Base-by-base conservation (phyloP, 1,140 invertebrate genomes). In the Drosophila triauraria region DNA sequence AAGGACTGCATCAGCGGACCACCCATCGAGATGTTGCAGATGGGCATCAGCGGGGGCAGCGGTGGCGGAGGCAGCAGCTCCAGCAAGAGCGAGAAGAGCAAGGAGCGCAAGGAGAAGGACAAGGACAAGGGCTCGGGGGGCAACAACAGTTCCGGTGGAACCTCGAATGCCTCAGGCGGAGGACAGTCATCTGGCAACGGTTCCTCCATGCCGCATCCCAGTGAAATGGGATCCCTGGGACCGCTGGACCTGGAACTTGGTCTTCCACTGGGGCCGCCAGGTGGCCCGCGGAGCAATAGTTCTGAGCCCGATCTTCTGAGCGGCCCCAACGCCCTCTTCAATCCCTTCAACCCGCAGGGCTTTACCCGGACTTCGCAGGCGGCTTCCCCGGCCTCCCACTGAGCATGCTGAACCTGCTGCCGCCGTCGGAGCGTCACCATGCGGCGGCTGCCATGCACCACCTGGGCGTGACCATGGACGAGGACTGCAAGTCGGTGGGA, bases 1-100 rank as follows among this genome's bases (percentile, higher is more conserved):
- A 97, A 97, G 93, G 97, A 97, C 90, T 97, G 97, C 93, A 96
- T 97, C 81, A 96, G 96, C 53, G 95, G 95, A 1, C 94, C 91
- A 76, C 95, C 94, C 46, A 94, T 96, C 6, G 96, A 97, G 88
- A 94, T 96, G 71, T 86, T 96, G 42, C 94, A 95, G 69, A 94
- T 96, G 85, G 95, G 96, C 72, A 94, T 95, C 15, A 88, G 77
- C 30, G 78, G 85, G 1, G 68, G 84, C 8, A 56, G 40, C 35
- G 69, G 80, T 6, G 61, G 71, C 15, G 64, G 77, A 23, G 65
- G 71, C 15, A 54, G 62, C 20, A 44, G 67, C 42, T 78, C 78
- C 27, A 87, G 46, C 48, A 80, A 79, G 44, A 90, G 61, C 57
- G 81, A 76, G 53, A 86, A 87, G 58, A 65, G 74, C 59, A 90